Conservation (phyloP, 2,888 invertebrate species). For the Orthosia cruda region DNA sequence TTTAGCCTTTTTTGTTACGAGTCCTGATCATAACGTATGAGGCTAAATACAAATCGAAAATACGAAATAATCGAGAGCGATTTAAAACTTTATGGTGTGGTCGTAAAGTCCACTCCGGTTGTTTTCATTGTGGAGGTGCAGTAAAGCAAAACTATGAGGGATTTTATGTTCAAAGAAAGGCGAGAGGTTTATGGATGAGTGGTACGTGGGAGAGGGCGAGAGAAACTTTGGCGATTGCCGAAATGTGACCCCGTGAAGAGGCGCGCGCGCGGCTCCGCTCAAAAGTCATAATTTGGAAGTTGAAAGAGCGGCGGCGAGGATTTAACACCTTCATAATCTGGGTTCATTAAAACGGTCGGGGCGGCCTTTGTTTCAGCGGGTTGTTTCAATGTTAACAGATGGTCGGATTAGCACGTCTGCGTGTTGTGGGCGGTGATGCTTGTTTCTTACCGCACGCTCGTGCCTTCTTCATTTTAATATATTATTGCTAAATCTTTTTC, state of each 20-base stretch:
- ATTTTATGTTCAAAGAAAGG: constrained; percentile 84
- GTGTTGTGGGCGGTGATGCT: constrained; percentile 78
- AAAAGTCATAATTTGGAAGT: constrained; percentile 90
- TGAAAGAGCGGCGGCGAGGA: constrained; percentile 89
- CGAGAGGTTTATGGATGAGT: constrained; percentile 81
- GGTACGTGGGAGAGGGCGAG: constrained; percentile 80
- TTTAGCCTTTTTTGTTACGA: constrained; percentile 86
- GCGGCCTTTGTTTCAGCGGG: constrained; percentile 91
- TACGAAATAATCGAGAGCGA: constrained; percentile 71
- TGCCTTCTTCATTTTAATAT: constrained; percentile 63
- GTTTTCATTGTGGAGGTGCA: constrained; percentile 70
- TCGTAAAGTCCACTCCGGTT: constrained; percentile 81
- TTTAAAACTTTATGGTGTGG: constrained; percentile 77
- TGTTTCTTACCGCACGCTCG: constrained; percentile 71
- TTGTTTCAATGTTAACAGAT: constrained; percentile 90
- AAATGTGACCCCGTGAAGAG: constrained; percentile 88
- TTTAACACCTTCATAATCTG: constrained; percentile 92
- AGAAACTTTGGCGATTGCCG: constrained; percentile 83
- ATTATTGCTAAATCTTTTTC: constrained; percentile 47
- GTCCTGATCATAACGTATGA: constrained; percentile 89
- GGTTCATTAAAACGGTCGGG: constrained; percentile 90
- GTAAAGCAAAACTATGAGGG: constrained; percentile 80
- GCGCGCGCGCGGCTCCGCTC: constrained; percentile 81
- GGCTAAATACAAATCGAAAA: constrained; percentile 85
- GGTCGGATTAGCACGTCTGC: constrained; percentile 88